phyloP scores from a whole-genome alignment of 2,797 vertebrate species.

The Zalophus californianus region DNA sequence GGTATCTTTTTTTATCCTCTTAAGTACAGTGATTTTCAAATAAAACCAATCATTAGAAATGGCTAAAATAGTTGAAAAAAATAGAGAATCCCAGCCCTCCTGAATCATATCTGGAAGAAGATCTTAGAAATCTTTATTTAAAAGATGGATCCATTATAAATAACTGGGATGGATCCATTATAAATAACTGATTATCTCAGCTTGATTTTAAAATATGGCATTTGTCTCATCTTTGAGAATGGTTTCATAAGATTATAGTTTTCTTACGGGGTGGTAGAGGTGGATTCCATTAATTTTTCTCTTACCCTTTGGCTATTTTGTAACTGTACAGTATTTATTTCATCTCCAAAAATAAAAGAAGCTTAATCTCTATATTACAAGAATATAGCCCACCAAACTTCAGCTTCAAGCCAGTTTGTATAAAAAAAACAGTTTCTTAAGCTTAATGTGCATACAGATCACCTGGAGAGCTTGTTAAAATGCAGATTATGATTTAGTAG shows the following conservation, averaged over 20 bases:
- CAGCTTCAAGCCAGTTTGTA: neutral
- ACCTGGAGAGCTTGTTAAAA: conserved; percentile 1
- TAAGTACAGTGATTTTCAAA: conserved; percentile 10
- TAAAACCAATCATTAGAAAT: conserved; percentile 37
- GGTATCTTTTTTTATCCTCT: neutral
- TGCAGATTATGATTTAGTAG: neutral
- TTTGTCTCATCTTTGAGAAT: conserved; percentile 16
- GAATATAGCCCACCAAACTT: neutral
- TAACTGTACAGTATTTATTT: neutral
- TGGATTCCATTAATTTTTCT: conserved; percentile 34
- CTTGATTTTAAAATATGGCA: conserved; percentile 10
- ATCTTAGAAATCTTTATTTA: conserved; percentile 13
- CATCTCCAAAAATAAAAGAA: neutral
- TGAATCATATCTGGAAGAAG: neutral
- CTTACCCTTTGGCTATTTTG: neutral
- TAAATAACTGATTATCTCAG: conserved; percentile 29
- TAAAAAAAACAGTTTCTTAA: neutral
- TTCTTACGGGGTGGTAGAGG: neutral
- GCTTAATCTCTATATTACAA: neutral
- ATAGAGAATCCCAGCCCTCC: neutral
- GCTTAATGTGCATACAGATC: neutral
- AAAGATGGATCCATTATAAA: neutral
- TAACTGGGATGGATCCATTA: neutral
- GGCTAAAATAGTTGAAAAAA: conserved; percentile 13
- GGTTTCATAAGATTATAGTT: conserved; percentile 30